Evolutionary conservation across 2,113 vertebrate genomes (phyloP).

Genomic region (Oreochromis tanganicae): DNA sequence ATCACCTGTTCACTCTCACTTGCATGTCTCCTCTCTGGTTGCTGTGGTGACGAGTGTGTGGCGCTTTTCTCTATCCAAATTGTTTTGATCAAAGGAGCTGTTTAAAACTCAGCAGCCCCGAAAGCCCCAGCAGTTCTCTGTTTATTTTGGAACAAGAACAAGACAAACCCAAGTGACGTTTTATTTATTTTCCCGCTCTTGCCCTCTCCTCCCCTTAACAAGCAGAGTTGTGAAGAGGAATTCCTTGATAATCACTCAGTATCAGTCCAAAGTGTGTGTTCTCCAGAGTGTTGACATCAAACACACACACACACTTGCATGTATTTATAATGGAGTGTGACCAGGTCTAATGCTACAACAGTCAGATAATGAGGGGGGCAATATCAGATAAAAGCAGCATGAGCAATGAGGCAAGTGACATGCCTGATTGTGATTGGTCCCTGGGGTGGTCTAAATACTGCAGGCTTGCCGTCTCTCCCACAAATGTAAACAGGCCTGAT

Average conservation of each 20-base stretch:
- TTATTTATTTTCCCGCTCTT: constrained; percentile 81
- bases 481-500: constrained; percentile 5
- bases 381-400: constrained; percentile 86
- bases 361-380: constrained; percentile 77
- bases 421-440: constrained; percentile 72
- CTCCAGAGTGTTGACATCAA: constrained; percentile 79
- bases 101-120: constrained; percentile 1
- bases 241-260: constrained; percentile 79
- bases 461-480: not conserved
- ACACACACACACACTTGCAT: constrained; percentile 28
- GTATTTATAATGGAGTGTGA: constrained; percentile 70
- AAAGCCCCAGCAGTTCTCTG: constrained; percentile 64
- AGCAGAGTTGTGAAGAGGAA: constrained; percentile 78
- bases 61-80: not conserved
- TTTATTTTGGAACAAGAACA: constrained; percentile 90
- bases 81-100: constrained; percentile 33
- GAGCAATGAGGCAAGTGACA: constrained; percentile 83
- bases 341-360: constrained; percentile 79
- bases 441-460: constrained; percentile 78
- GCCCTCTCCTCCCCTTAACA: constrained; percentile 75
- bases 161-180: constrained; percentile 81
- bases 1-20: constrained; percentile 67
- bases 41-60: constrained; percentile 36
- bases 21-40: constrained; percentile 39
- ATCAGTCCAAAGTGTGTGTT: constrained; percentile 63